These are phyloP conservation scores for Leiothrix lutea DNA, from an alignment of 2,113 vertebrate genomes.

Conservation along the genomic window DNA sequence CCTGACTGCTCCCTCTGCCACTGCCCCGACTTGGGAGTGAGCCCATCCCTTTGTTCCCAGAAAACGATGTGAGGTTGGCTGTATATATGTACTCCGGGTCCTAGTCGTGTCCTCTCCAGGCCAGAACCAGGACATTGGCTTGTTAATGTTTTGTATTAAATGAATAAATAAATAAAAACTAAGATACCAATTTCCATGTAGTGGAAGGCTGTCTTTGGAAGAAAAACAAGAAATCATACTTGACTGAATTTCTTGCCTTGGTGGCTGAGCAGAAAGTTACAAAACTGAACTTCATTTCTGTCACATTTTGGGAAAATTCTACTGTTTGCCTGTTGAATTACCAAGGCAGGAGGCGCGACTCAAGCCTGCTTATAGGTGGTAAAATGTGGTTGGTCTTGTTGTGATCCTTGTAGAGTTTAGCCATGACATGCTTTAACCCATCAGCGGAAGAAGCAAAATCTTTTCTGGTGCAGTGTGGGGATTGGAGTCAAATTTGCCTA, in stretches of 20 bases:
- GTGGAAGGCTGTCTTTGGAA: background rate
- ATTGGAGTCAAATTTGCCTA: background rate
- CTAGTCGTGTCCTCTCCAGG: background rate
- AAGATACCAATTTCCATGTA: background rate
- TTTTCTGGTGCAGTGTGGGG: background rate
- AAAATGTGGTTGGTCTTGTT: background rate
- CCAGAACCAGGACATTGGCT: background rate
- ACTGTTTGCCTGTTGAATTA: background rate
- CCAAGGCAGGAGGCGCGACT: background rate
- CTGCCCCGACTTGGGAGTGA: accelerated
- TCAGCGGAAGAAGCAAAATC: background rate
- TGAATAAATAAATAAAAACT: background rate
- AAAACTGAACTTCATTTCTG: background rate
- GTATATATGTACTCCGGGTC: accelerated
- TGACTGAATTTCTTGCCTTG: background rate
- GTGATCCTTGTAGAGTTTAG: background rate
- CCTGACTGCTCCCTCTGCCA: accelerated
- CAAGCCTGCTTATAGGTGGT: background rate
- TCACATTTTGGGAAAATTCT: background rate
- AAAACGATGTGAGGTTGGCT: background rate
- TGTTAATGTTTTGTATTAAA: background rate
- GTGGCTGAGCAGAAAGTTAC: background rate
- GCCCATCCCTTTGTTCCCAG: background rate
- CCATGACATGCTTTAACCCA: background rate
- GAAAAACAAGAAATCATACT: background rate